A percentile compares a stretch with the other conserved stretches of the same genome.
These are phyloP conservation scores for Proisotoma minuta DNA, from an alignment of 2,888 invertebrate species.

Conservation along the genomic window DNA sequence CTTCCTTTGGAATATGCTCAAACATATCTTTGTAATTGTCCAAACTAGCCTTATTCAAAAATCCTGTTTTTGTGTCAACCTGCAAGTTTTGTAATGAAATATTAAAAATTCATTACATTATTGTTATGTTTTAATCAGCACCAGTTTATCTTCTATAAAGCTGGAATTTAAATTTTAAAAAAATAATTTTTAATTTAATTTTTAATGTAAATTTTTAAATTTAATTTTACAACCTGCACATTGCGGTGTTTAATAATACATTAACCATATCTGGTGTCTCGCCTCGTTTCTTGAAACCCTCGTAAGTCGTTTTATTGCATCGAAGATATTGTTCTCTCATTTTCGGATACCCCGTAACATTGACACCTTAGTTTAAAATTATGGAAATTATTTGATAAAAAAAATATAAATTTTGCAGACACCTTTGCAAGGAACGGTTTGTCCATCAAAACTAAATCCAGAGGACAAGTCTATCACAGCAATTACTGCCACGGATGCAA, in stretches of 20 bases:
- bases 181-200: no score
- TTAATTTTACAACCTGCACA: no score
- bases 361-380: no score
- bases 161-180: no score
- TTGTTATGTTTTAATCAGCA: background rate
- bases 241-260: no score
- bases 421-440: slow-evolving; percentile 7
- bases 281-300: slow-evolving; percentile 5
- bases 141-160: slow-evolving; percentile 8
- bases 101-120: background rate
- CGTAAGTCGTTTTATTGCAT: slow-evolving; percentile 3
- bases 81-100: background rate
- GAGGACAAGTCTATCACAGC: background rate
- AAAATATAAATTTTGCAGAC: no score
- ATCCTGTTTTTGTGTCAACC: slow-evolving; percentile 8
- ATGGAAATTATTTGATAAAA: no score
- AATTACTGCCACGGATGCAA: background rate
- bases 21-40: slow-evolving; percentile 4
- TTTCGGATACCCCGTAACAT: slow-evolving; percentile 7
- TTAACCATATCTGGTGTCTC: background rate
- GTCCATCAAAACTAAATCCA: background rate
- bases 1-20: slow-evolving; percentile 7
- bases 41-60: background rate
- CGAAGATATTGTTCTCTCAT: background rate
- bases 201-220: no score